These are phyloP conservation scores for Pseudomugil gertrudae DNA, from an alignment of 2,797 vertebrate genomes.

Conservation along the genomic window DNA sequence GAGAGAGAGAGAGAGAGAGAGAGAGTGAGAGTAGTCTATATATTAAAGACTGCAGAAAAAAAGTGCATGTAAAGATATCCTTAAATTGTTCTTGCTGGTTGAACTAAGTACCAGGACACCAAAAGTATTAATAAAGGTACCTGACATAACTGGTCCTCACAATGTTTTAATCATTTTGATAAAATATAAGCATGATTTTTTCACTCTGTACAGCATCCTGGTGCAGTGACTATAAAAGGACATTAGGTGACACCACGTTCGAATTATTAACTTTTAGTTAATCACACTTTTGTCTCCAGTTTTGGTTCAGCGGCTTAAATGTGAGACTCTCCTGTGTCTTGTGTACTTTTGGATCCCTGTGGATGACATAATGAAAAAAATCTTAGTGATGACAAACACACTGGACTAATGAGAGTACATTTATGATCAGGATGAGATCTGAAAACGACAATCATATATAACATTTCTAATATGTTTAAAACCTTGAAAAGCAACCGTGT, in stretches of 20 bases:
- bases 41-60: too few species aligned
- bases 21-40: too few species aligned
- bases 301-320: constrained; percentile 48
- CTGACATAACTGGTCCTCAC: too few species aligned
- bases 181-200: too few species aligned
- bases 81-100: too few species aligned
- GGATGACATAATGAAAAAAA: constrained; percentile 34
- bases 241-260: neutral
- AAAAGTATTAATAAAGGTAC: too few species aligned
- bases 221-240: constrained; percentile 1
- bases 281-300: constrained; percentile 12
- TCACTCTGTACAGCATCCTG: neutral
- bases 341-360: constrained; percentile 69
- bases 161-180: too few species aligned
- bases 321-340: constrained; percentile 75
- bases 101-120: too few species aligned
- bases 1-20: too few species aligned
- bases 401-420: constrained; percentile 2
- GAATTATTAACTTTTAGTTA: neutral
- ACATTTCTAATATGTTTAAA: neutral
- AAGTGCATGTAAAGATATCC: too few species aligned
- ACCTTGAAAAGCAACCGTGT: neutral
- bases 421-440: constrained; percentile 3
- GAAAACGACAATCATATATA: constrained; percentile 6
- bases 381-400: constrained; percentile 16